Evolutionary conservation across 2,888 invertebrate genomes (phyloP).

Genomic region (Hypena proboscidalis): DNA sequence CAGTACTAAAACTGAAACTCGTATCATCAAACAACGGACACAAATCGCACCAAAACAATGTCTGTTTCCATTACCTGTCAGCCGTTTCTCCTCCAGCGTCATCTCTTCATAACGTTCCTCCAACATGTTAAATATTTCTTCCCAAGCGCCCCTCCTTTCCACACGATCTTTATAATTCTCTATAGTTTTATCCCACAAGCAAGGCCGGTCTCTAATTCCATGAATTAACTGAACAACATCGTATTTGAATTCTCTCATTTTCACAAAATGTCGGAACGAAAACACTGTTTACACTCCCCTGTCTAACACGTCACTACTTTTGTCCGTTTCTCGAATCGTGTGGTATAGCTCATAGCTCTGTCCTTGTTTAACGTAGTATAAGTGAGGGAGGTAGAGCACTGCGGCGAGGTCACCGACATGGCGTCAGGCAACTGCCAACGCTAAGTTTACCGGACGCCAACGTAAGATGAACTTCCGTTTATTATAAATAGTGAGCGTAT

Average conservation of each 20-base stretch:
- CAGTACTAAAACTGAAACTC: no score
- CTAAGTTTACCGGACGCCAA: constrained; percentile 30
- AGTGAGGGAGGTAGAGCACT: constrained; percentile 44
- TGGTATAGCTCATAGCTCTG: constrained; percentile 38
- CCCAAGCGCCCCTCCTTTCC: constrained; percentile 72
- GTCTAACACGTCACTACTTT: constrained; percentile 64
- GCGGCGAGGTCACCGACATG: constrained; percentile 65
- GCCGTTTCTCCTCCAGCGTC: constrained; percentile 61
- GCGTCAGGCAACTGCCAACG: constrained; percentile 32
- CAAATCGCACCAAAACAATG: constrained; percentile 6
- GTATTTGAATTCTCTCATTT: constrained; percentile 71
- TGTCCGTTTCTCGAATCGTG: constrained; percentile 64
- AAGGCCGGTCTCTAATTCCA: constrained; percentile 62
- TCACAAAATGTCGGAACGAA: constrained; percentile 13
- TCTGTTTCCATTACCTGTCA: constrained; percentile 59
- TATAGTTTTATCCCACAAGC: constrained; percentile 73
- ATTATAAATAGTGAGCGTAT: background rate
- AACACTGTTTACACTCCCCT: constrained; percentile 58
- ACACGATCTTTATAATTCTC: constrained; percentile 73
- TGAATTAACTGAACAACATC: constrained; percentile 63
- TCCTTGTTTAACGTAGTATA: constrained; percentile 39
- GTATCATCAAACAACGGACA: no score
- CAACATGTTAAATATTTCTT: constrained; percentile 65
- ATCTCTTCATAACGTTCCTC: constrained; percentile 66
- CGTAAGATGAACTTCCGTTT: constrained; percentile 39